phyloP scores from a whole-genome alignment of 1,140 invertebrate species.

The Tribolium castaneum region DNA sequence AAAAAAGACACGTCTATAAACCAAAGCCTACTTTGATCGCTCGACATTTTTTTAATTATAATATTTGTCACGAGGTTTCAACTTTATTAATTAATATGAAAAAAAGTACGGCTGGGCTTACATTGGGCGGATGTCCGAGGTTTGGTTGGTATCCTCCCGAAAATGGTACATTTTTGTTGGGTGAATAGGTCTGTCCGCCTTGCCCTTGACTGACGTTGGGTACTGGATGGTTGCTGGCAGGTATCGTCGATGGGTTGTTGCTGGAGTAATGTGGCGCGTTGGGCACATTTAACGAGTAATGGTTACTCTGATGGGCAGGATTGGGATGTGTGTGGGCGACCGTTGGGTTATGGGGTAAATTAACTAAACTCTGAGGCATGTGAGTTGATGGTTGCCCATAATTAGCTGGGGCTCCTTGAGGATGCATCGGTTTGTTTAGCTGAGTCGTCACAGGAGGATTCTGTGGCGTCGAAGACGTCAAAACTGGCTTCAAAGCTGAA shows the following conservation, averaged over 20 bases:
- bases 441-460: slow-evolving; percentile 57
- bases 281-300: slow-evolving; percentile 52
- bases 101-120: not conserved
- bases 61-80: too few species aligned
- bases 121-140: slow-evolving; percentile 48
- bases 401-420: slow-evolving; percentile 47
- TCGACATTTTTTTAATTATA: too few species aligned
- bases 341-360: slow-evolving; percentile 50
- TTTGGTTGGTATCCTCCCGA: slow-evolving; percentile 50
- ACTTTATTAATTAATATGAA: too few species aligned
- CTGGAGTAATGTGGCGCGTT: slow-evolving; percentile 45
- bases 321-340: slow-evolving; percentile 46
- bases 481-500: slow-evolving; percentile 69
- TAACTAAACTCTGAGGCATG: slow-evolving; percentile 55
- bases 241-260: slow-evolving; percentile 46
- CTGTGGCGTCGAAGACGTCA: slow-evolving; percentile 65
- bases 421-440: slow-evolving; percentile 54
- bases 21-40: too few species aligned
- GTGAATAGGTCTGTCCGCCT: slow-evolving; percentile 28
- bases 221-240: slow-evolving; percentile 53
- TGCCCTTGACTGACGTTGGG: slow-evolving; percentile 45
- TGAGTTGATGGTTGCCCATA: slow-evolving; percentile 52
- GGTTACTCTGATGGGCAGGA: slow-evolving; percentile 50
- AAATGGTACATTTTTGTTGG: slow-evolving; percentile 48
- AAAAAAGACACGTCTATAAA: too few species aligned